A percentile compares a stretch with the other conserved stretches of the same genome.
Evolutionary conservation across 2,888 invertebrate genomes (phyloP).

Genomic region (Parelbella ahira): DNA sequence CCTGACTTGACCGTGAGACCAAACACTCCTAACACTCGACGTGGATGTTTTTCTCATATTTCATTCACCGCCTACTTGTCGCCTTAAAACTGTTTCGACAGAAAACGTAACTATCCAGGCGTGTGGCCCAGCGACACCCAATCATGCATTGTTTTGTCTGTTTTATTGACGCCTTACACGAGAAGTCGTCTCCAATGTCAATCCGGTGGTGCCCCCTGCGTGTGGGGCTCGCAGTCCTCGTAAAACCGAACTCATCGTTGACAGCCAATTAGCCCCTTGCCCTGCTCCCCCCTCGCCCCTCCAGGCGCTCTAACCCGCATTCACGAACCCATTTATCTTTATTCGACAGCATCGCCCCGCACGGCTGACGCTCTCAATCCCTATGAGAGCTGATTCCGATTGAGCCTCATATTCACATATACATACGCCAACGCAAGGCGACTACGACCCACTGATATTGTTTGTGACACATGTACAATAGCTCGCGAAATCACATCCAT

Average conservation of each 20-base stretch:
- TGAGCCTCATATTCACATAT: conserved; percentile 39
- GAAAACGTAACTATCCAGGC: background rate
- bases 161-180: conserved; percentile 46
- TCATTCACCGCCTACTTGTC: conserved; percentile 10
- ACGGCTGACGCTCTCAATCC: conserved; percentile 55
- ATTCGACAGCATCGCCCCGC: conserved; percentile 63
- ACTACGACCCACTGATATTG: conserved; percentile 40
- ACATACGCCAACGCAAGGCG: conserved; percentile 26
- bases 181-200: conserved; percentile 34
- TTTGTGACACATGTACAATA: conserved; percentile 52
- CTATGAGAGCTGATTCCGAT: conserved; percentile 46
- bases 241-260: conserved; percentile 63
- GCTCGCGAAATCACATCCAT: conserved; percentile 46
- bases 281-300: conserved; percentile 40
- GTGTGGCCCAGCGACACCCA: conserved; percentile 12
- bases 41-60: conserved; percentile 1
- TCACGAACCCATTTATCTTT: conserved; percentile 67
- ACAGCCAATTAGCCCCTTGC: conserved; percentile 74
- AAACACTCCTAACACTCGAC: conserved; percentile 31
- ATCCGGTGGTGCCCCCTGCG: conserved; percentile 11
- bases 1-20: conserved; percentile 38
- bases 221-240: conserved; percentile 17
- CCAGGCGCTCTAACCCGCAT: conserved; percentile 49
- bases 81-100: conserved; percentile 7
- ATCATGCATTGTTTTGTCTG: conserved; percentile 45